Conservation (phyloP, 2,797 vertebrate species). For the Anableps anableps region DNA sequence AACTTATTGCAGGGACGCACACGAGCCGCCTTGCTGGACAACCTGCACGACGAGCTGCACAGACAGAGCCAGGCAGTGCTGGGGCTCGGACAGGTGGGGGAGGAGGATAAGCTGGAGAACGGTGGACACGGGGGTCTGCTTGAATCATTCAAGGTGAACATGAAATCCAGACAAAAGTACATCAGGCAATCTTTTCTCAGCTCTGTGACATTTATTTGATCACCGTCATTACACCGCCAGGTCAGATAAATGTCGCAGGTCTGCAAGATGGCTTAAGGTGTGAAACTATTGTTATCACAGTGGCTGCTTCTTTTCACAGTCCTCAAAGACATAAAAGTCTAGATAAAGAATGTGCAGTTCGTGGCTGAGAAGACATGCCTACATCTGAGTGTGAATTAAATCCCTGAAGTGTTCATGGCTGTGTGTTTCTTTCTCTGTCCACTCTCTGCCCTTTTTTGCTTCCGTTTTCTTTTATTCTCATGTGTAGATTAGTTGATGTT, state of each 20-base stretch:
- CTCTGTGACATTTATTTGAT: constrained; percentile 50
- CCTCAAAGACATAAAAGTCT: constrained; percentile 6
- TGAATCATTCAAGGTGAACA: constrained; percentile 96
- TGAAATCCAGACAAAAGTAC: constrained; percentile 1
- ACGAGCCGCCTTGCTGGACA: constrained; percentile 92
- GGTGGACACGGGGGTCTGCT: constrained; percentile 94
- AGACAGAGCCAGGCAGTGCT: constrained; percentile 91
- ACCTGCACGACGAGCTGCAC: constrained; percentile 95
- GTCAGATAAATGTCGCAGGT: constrained; percentile 50
- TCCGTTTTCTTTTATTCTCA: constrained; percentile 7
- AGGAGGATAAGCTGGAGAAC: constrained; percentile 96
- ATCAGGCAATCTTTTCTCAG: constrained; percentile 13
- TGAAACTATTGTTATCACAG: constrained; percentile 3
- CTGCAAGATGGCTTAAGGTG: constrained; percentile 22
- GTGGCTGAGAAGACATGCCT: neutral
- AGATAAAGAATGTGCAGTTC: neutral
- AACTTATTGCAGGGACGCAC: constrained; percentile 87
- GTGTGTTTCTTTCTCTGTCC: neutral
- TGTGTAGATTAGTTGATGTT: constrained; percentile 18
- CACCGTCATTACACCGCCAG: constrained; percentile 5
- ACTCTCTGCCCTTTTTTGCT: neutral
- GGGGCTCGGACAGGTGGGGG: constrained; percentile 88
- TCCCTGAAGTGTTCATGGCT: neutral
- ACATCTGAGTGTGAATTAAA: constrained; percentile 2
- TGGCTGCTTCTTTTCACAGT: constrained; percentile 2